Base-by-base conservation (phyloP, 2,113 vertebrate species). In the Nematolebias whitei region DNA sequence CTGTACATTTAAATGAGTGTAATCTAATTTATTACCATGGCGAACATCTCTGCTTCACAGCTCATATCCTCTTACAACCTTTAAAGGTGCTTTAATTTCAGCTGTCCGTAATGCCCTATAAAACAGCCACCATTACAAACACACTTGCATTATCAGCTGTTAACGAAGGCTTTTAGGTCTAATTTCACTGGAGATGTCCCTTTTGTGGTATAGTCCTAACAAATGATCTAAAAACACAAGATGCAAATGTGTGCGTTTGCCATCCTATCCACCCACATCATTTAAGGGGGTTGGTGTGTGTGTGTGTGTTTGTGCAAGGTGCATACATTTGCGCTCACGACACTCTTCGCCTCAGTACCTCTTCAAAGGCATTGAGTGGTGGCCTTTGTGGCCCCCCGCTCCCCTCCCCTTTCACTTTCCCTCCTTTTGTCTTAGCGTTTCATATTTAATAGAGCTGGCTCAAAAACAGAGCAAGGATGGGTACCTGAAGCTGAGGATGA, bases 301-400 rank as follows among this genome's bases (percentile, higher is more conserved):
- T 53, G 57, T 78, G 58, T 50, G 50, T 32, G 68, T 80, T 53
- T 69, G 71, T 52, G 63, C 35, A 74, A 83, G 69, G 77, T 83
- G 76, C n/a, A 43, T 72, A 56, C 67, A 74, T 71, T 79, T 79
- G 74, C 5, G 61, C 78, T 83, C 86, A 86, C 80, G 77, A 84
- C 78, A 57, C 55, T 55, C 80, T 84, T 90, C 84, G 83, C 87
- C 87, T 92, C 83, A 35, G 76, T 70, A 57, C 61, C 81, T 87
- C 89, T 92, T 93, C 92, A 93, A 93, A 93, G 90, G 85, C 80
- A 81, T 87, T 76, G 88, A 93, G 91, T 92, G 88, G 85, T 86
- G 83, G 70, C 86, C 88, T 89, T 87, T 89, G 77, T 85, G 85
- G 68, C 76, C 80, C n/a, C 71, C 63, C 60, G 58, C 80, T 77